These are phyloP conservation scores for Dichetophora obliterata DNA, from an alignment of 2,888 invertebrate genomes.

Conservation along the genomic window DNA sequence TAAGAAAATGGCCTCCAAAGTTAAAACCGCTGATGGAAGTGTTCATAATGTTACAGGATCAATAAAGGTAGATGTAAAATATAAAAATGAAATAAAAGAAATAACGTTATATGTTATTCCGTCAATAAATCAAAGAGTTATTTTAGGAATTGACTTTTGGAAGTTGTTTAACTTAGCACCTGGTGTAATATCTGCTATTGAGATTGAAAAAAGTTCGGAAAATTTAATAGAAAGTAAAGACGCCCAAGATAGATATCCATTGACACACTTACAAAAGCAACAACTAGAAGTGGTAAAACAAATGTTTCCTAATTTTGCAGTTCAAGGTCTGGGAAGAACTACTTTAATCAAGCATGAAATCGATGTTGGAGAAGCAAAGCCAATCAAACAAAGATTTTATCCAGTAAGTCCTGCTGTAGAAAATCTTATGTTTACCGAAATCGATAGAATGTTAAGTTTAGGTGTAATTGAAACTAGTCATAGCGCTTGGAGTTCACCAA, in stretches of 20 bases:
- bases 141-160: slow-evolving; percentile 38
- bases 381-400: slow-evolving; percentile 36
- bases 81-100: background rate
- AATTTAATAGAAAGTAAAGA: background rate
- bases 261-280: slow-evolving; percentile 3
- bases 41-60: slow-evolving; percentile 18
- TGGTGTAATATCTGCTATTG: slow-evolving; percentile 8
- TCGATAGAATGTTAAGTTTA: slow-evolving; percentile 55
- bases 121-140: slow-evolving; percentile 19
- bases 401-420: too few relatives aligned
- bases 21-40: slow-evolving; percentile 29
- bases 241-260: background rate
- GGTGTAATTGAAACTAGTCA: slow-evolving; percentile 56
- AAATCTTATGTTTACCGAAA: slow-evolving; percentile 28
- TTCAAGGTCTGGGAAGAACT: slow-evolving; percentile 41
- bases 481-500: slow-evolving; percentile 58
- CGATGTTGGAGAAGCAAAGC: slow-evolving; percentile 26
- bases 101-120: slow-evolving; percentile 35
- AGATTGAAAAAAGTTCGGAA: background rate
- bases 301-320: slow-evolving; percentile 39
- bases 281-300: slow-evolving; percentile 24
- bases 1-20: slow-evolving; percentile 2
- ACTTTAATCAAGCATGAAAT: slow-evolving; percentile 42
- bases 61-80: background rate
- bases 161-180: slow-evolving; percentile 13